phyloP scores from a whole-genome alignment of 2,113 vertebrate species.

The Oncorhynchus tshawytscha region DNA sequence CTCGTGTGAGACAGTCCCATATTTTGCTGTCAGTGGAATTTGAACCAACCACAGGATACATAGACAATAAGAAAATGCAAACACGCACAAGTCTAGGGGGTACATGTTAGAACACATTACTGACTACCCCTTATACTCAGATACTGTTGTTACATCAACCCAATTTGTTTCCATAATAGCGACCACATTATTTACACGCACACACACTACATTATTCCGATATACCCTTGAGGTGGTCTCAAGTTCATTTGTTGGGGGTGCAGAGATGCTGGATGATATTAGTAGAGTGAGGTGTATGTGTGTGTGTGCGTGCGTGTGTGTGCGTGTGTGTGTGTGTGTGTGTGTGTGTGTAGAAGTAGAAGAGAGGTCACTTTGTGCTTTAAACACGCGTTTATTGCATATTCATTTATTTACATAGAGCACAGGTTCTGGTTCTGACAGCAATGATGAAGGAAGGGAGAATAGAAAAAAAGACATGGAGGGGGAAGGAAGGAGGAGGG shows the following conservation, averaged over 20 bases:
- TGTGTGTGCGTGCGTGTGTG: too few relatives aligned
- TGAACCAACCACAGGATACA: neutral
- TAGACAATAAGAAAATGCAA: neutral
- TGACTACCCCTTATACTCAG: constrained; percentile 59
- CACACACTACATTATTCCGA: constrained; percentile 66
- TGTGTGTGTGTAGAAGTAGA: constrained; percentile 50
- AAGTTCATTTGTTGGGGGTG: constrained; percentile 70
- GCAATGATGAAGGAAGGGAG: constrained; percentile 39
- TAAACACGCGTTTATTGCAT: constrained; percentile 73
- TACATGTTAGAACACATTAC: constrained; percentile 72
- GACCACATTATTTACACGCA: constrained; percentile 70
- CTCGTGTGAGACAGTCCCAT: neutral
- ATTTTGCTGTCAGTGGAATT: neutral
- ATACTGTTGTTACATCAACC: constrained; percentile 51
- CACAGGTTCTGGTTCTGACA: constrained; percentile 61
- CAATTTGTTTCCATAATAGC: constrained; percentile 75
- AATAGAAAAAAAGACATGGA: constrained; percentile 37
- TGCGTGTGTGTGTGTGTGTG: too few relatives aligned
- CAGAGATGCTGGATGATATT: constrained; percentile 42
- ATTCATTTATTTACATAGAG: constrained; percentile 69
- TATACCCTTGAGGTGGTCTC: constrained; percentile 72
- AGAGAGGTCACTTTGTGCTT: constrained; percentile 74
- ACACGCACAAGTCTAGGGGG: constrained; percentile 52
- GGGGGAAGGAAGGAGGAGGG: neutral
- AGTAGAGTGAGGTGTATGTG: neutral